These are phyloP conservation scores for Thyatira batis DNA, from an alignment of 2,888 invertebrate genomes.

Conservation along the genomic window DNA sequence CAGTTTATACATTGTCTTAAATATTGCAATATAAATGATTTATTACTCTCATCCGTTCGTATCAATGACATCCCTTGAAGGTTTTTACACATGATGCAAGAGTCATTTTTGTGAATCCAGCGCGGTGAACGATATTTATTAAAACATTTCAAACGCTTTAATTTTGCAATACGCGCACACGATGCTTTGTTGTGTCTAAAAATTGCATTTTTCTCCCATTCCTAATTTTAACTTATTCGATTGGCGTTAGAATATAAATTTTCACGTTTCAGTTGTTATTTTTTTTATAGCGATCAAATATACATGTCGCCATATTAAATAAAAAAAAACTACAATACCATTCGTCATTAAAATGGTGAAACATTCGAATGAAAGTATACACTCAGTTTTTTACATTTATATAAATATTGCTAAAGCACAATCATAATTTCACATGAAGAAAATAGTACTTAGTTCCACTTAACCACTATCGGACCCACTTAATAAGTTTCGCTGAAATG, in stretches of 20 bases:
- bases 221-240: neutral
- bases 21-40: conserved; percentile 51
- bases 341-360: neutral
- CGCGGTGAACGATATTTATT: too few relatives aligned
- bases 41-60: conserved; percentile 38
- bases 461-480: conserved; percentile 3
- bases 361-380: neutral
- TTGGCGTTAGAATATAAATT: neutral
- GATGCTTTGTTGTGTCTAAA: neutral
- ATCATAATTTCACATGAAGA: conserved; percentile 8
- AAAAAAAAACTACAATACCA: neutral
- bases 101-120: neutral
- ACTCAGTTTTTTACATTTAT: conserved; percentile 28
- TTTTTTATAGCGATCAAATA: neutral
- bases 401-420: conserved; percentile 23
- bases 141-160: too few relatives aligned
- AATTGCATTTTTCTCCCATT: neutral
- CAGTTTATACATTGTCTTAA: conserved; percentile 49
- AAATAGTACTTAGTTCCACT: conserved; percentile 25
- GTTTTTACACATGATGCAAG: conserved; percentile 18
- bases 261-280: neutral
- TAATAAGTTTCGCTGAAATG: neutral
- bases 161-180: neutral
- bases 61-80: conserved; percentile 35
- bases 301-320: neutral